A percentile compares a stretch with the other conserved stretches of the same genome.
phyloP scores from a whole-genome alignment of 2,113 vertebrate species.

The Nycticebus coucang region DNA sequence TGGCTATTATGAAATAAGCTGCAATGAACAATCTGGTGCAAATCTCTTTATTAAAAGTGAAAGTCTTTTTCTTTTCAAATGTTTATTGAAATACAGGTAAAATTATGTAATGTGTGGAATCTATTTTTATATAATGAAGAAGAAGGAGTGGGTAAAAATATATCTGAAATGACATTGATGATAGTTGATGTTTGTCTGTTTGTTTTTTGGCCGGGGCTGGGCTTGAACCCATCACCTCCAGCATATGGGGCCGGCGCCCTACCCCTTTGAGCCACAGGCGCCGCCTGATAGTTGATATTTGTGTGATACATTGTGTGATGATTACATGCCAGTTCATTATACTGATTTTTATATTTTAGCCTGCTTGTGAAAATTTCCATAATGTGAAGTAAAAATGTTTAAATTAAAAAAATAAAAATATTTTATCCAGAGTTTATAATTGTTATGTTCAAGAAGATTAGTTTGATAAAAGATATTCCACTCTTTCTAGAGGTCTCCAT shows the following conservation, averaged over 20 bases:
- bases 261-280: no score
- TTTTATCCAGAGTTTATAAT: not conserved
- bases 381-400: not conserved
- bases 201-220: no score
- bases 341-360: not conserved
- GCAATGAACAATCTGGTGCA: no score
- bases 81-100: not conserved
- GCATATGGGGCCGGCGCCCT: no score
- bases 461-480: not conserved
- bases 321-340: not conserved
- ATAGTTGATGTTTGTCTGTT: not conserved
- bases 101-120: not conserved
- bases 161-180: not conserved
- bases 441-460: not conserved
- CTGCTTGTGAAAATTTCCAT: not conserved
- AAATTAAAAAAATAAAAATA: not conserved
- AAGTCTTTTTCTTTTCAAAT: not conserved
- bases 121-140: not conserved
- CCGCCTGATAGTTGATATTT: not conserved
- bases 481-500: not conserved
- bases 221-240: no score
- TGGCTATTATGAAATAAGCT: no score
- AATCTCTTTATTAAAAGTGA: no score
- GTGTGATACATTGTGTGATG: not conserved
- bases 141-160: not conserved